phyloP scores from a whole-genome alignment of 2,113 vertebrate genomes.

The Peromyscus californicus region DNA sequence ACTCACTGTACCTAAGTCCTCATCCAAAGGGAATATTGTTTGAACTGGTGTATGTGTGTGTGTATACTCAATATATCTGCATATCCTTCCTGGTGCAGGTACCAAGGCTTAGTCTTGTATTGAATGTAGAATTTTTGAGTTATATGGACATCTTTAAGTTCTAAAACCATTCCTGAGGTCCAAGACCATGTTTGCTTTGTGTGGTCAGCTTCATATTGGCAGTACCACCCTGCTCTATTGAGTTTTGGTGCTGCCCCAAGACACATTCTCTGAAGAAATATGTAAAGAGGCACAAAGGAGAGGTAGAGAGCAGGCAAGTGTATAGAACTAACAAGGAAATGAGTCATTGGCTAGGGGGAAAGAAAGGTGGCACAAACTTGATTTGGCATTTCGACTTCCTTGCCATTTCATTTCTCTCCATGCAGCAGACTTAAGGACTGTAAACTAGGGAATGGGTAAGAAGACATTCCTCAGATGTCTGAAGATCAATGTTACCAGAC shows the following conservation, averaged over 20 bases:
- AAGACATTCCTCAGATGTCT: background rate
- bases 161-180: background rate
- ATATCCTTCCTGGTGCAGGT: background rate
- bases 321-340: background rate
- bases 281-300: background rate
- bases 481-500: background rate
- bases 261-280: background rate
- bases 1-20: background rate
- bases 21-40: too few species aligned
- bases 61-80: background rate
- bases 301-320: background rate
- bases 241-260: background rate
- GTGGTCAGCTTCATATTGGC: conserved; percentile 26
- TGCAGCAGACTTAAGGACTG: background rate
- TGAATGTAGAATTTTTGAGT: background rate
- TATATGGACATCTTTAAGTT: background rate
- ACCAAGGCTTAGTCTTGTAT: fast-evolving
- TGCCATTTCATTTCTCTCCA: background rate
- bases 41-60: background rate
- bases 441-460: background rate
- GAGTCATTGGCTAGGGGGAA: background rate
- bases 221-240: background rate
- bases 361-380: background rate
- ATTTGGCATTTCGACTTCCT: background rate
- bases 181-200: background rate